These are phyloP conservation scores for Morus bassanus DNA, from an alignment of 2,797 vertebrate genomes.

Conservation along the genomic window DNA sequence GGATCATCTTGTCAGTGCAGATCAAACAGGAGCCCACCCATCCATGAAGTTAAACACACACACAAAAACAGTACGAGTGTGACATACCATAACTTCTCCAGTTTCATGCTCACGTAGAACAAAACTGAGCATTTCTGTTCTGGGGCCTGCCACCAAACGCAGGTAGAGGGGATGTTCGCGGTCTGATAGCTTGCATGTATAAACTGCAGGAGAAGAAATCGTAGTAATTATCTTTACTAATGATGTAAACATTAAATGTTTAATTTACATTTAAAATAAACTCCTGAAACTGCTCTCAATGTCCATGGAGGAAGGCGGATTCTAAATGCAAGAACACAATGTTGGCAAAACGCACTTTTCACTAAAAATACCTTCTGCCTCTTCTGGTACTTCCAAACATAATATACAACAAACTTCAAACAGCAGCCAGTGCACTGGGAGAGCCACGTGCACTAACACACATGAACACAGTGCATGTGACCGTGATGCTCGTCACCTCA, in stretches of 20 bases:
- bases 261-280: too few relatives aligned
- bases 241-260: too few relatives aligned
- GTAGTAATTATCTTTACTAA: neutral
- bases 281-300: neutral
- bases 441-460: neutral
- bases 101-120: conserved; percentile 94
- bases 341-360: neutral
- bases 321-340: neutral
- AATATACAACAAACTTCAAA: neutral
- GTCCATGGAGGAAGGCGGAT: neutral
- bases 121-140: conserved; percentile 87
- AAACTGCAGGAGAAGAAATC: conserved; percentile 78
- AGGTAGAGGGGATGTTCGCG: conserved; percentile 91
- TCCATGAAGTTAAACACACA: neutral
- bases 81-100: conserved; percentile 88
- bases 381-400: neutral
- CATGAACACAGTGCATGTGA: fast-evolving
- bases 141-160: conserved; percentile 90
- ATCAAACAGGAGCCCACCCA: neutral
- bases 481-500: fast-evolving
- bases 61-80: neutral
- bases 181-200: conserved; percentile 91
- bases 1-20: neutral
- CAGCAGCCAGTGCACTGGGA: neutral
- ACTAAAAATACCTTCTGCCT: neutral